A percentile compares a stretch with the other conserved stretches of the same genome.
These are phyloP conservation scores for Halictus ligatus DNA, from an alignment of 2,888 invertebrate species.

Conservation along the genomic window DNA sequence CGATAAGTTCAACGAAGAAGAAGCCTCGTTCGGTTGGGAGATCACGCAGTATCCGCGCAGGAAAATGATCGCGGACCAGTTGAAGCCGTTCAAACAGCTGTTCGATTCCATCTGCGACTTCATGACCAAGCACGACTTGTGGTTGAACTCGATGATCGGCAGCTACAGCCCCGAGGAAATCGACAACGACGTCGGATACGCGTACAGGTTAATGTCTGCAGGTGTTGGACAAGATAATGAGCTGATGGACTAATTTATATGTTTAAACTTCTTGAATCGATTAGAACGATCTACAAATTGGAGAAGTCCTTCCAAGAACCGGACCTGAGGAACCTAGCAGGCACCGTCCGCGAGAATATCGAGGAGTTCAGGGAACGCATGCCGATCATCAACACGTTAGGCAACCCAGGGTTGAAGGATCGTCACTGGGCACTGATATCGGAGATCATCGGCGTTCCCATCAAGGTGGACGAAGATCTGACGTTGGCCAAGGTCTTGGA, in stretches of 20 bases:
- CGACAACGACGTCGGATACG: slow-evolving; percentile 90
- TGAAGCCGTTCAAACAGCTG: slow-evolving; percentile 93
- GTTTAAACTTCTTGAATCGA: neutral
- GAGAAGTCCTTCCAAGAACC: slow-evolving; percentile 94
- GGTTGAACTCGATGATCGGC: slow-evolving; percentile 93
- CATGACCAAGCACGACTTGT: slow-evolving; percentile 91
- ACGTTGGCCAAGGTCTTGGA: slow-evolving; percentile 94
- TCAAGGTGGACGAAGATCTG: slow-evolving; percentile 92
- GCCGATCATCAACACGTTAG: slow-evolving; percentile 95
- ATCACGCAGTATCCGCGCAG: slow-evolving; percentile 94
- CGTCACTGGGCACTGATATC: slow-evolving; percentile 98
- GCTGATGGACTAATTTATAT: neutral
- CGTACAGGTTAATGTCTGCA: slow-evolving; percentile 74
- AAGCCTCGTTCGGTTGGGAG: slow-evolving; percentile 95
- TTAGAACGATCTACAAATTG: slow-evolving; percentile 92
- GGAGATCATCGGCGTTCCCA: slow-evolving; percentile 95
- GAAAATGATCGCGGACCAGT: slow-evolving; percentile 90
- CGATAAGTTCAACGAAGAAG: slow-evolving; percentile 96
- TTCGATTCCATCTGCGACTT: slow-evolving; percentile 95
- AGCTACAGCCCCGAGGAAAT: slow-evolving; percentile 95
- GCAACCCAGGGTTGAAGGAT: slow-evolving; percentile 96
- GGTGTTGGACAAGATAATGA: neutral
- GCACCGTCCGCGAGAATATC: slow-evolving; percentile 89
- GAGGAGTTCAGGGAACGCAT: slow-evolving; percentile 93
- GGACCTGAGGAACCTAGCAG: slow-evolving; percentile 90